Evolutionary conservation across 1,140 invertebrate species (phyloP).

Genomic region (Fopius arisanus): DNA sequence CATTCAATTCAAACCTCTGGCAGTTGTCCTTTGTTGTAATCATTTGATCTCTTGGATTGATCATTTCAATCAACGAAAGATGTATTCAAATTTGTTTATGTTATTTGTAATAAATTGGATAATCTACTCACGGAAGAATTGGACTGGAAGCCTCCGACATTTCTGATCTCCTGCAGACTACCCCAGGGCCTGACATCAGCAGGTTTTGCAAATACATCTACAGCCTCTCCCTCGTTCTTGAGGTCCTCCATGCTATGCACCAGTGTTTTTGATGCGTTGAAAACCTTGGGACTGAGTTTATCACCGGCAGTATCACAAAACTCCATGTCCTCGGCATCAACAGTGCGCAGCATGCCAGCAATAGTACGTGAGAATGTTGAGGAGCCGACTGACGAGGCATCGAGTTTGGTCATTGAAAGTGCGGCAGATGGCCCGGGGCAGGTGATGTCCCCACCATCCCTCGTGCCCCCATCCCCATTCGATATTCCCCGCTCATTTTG

Average conservation of each 20-base stretch:
- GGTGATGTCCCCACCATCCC: conserved; percentile 48
- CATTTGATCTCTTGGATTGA: no score
- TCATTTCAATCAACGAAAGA: no score
- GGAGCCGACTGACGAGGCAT: conserved; percentile 48
- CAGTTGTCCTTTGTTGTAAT: no score
- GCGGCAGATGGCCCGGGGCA: conserved; percentile 51
- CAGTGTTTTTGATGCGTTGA: conserved; percentile 57
- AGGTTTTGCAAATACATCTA: conserved; percentile 50
- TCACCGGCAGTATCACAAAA: conserved; percentile 45
- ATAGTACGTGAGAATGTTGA: conserved; percentile 45
- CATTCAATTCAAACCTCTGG: no score
- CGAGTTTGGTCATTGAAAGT: conserved; percentile 34
- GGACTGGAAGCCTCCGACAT: conserved; percentile 46
- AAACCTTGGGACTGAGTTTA: conserved; percentile 71
- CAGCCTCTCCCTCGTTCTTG: conserved; percentile 53
- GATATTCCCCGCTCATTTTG: conserved; percentile 33
- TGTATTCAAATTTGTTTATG: no score
- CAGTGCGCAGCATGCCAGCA: conserved; percentile 39
- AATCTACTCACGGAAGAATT: conserved; percentile 48
- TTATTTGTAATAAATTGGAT: neutral
- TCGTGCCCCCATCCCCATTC: neutral
- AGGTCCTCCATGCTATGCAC: conserved; percentile 70
- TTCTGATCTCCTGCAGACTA: conserved; percentile 69
- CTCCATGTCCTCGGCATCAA: conserved; percentile 20
- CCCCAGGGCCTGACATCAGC: conserved; percentile 62